Evolutionary conservation across 2,797 vertebrate genomes (phyloP).

Genomic region (Danio aesculapii): DNA sequence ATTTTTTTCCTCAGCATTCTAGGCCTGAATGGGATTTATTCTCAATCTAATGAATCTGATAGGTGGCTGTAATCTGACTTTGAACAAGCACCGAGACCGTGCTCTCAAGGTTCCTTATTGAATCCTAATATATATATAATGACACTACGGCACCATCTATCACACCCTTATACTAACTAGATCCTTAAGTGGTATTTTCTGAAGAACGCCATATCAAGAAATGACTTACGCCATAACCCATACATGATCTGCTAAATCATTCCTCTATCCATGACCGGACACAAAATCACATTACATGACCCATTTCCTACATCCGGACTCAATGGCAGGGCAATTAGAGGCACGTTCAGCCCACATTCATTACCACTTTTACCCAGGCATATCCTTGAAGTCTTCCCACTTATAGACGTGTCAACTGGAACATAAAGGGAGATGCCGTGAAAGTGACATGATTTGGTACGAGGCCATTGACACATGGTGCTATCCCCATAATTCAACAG

Average conservation of each 20-base stretch:
- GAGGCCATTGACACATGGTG: constrained; percentile 59
- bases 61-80: constrained; percentile 16
- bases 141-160: constrained; percentile 11
- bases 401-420: constrained; percentile 69
- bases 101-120: constrained; percentile 18
- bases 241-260: constrained; percentile 72
- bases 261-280: constrained; percentile 39
- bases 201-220: neutral
- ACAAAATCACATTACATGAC: constrained; percentile 67
- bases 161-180: constrained; percentile 36
- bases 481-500: constrained; percentile 76
- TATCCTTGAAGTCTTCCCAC: constrained; percentile 72
- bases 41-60: constrained; percentile 1
- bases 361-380: constrained; percentile 77
- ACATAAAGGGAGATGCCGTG: constrained; percentile 71
- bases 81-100: neutral
- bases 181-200: neutral
- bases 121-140: constrained; percentile 12
- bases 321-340: constrained; percentile 70
- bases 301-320: constrained; percentile 67
- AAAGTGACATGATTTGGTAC: constrained; percentile 74
- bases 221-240: constrained; percentile 37
- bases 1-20: neutral
- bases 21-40: neutral
- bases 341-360: constrained; percentile 70